Evolutionary conservation across 1,140 invertebrate genomes (phyloP).

Genomic region (Hylyphantes graminicola): DNA sequence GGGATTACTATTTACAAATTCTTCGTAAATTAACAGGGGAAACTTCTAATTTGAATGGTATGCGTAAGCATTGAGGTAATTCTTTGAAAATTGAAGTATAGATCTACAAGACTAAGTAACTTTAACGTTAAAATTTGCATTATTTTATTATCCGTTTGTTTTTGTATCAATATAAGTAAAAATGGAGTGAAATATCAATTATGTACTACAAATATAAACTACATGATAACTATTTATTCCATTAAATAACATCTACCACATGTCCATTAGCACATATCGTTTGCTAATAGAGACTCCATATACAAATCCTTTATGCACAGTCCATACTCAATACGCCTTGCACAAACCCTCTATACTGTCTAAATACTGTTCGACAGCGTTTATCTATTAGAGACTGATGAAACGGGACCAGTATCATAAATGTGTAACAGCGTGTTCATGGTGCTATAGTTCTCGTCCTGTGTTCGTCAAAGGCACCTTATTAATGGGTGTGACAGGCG

Average conservation of each 20-base stretch:
- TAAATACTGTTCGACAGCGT: slow-evolving; percentile 4
- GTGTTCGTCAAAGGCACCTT: slow-evolving; percentile 14
- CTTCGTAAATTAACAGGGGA: no score
- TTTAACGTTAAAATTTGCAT: no score
- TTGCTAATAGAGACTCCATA: not conserved
- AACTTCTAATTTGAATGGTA: no score
- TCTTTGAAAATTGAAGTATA: no score
- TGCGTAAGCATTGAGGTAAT: no score
- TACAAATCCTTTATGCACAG: no score
- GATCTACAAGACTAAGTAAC: no score
- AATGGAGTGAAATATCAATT: no score
- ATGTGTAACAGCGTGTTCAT: slow-evolving; percentile 22
- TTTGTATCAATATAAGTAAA: no score
- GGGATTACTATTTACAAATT: no score
- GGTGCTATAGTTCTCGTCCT: slow-evolving; percentile 11
- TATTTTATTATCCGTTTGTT: no score
- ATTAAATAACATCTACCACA: not conserved
- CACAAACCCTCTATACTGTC: not conserved
- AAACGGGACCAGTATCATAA: slow-evolving; percentile 23
- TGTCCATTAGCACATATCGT: not conserved
- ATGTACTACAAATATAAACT: not conserved
- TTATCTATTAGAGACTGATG: slow-evolving; percentile 34
- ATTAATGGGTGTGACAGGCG: slow-evolving; percentile 45
- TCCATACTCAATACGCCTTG: not conserved
- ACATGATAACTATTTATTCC: not conserved